These are phyloP conservation scores for Beris morrisii DNA, from an alignment of 2,888 invertebrate genomes.

Conservation along the genomic window DNA sequence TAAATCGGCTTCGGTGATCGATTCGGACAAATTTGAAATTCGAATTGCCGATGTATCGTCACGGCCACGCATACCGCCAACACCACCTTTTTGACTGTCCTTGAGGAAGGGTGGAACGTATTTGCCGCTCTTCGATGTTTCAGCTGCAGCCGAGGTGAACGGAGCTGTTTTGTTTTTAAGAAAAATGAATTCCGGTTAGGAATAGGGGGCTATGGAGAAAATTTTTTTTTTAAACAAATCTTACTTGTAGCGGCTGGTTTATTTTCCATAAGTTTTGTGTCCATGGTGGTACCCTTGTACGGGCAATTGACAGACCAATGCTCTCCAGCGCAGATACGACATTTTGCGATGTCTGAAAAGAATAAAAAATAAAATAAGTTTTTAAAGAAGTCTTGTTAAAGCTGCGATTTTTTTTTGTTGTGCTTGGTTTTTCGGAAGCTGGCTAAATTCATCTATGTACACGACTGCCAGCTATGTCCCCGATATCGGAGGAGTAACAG, in stretches of 20 bases:
- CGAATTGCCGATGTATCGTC: conserved; percentile 91
- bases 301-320: conserved; percentile 99
- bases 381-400: conserved; percentile 5
- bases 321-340: conserved; percentile 90
- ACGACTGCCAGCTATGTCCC: no score
- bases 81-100: conserved; percentile 78
- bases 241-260: conserved; percentile 57
- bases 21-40: conserved; percentile 96
- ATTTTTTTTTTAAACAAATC: conserved; percentile 37
- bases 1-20: conserved; percentile 91
- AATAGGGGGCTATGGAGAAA: no score
- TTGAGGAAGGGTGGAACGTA: conserved; percentile 89
- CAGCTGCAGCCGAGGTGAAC: conserved; percentile 17
- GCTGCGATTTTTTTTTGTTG: no score
- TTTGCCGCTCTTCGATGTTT: conserved; percentile 58
- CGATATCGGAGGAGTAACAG: no score
- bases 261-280: conserved; percentile 64
- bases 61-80: conserved; percentile 66
- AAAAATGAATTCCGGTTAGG: no score
- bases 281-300: conserved; percentile 87
- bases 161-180: not conserved
- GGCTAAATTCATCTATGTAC: no score
- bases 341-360: conserved; percentile 62
- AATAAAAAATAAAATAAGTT: conserved; percentile 28
- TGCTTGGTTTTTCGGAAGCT: no score